Percentiles rank a stretch among this genome's conserved stretches.
phyloP scores from a whole-genome alignment of 1,140 invertebrate genomes.

The Diabrotica virgifera region DNA sequence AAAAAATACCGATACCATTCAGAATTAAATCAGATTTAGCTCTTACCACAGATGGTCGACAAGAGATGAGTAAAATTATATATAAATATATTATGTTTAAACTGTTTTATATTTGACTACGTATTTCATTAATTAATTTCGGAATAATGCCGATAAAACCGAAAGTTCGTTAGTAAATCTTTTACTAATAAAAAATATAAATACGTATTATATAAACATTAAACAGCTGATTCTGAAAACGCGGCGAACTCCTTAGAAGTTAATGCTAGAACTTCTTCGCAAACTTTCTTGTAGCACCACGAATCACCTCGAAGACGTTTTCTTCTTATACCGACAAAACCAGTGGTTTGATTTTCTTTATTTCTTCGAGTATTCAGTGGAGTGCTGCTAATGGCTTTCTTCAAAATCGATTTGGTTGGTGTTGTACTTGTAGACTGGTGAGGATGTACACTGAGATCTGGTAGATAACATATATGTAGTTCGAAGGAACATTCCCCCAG shows the following conservation, averaged over 20 bases:
- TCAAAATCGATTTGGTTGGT: constrained; percentile 35
- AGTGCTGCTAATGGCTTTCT: constrained; percentile 9
- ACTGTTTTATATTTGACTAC: no score
- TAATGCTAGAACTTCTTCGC: constrained; percentile 73
- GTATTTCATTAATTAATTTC: no score
- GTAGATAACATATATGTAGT: constrained; percentile 73
- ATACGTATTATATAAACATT: constrained; percentile 5
- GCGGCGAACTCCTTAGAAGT: constrained; percentile 50
- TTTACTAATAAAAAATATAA: no score
- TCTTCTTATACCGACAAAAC: constrained; percentile 67
- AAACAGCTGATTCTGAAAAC: constrained; percentile 37
- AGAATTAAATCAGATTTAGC: no score
- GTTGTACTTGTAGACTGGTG: constrained; percentile 20
- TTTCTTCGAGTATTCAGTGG: no score
- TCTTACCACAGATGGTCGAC: no score
- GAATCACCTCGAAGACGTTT: constrained; percentile 79
- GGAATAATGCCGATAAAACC: no score
- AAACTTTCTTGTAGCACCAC: constrained; percentile 84
- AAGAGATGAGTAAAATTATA: no score
- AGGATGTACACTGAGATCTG: constrained; percentile 40
- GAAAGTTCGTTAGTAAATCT: no score
- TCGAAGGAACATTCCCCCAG: constrained; percentile 68
- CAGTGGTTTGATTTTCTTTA: background rate
- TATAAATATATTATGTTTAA: no score
- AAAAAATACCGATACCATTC: no score